phyloP scores from a whole-genome alignment of 2,113 vertebrate genomes.

The Ardeotis arabs region DNA sequence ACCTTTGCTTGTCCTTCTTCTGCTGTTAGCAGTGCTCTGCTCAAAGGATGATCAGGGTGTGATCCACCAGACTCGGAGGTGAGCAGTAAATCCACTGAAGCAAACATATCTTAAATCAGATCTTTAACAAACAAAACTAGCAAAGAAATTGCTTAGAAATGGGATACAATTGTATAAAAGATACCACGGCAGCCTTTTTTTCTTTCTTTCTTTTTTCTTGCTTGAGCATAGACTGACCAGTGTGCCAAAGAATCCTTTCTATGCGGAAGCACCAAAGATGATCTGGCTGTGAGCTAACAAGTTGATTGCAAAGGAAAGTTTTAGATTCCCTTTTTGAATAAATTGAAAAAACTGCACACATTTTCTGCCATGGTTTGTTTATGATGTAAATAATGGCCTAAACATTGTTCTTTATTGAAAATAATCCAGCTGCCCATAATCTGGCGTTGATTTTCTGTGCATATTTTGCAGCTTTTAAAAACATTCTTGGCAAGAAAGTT shows the following conservation, averaged over 20 bases:
- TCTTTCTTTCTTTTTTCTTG: not conserved
- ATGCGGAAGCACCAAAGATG: not conserved
- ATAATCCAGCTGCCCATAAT: not conserved
- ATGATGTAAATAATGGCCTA: not conserved
- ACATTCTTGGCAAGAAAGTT: not conserved
- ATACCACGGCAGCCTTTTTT: fast-evolving
- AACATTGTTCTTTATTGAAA: not conserved
- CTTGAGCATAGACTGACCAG: not conserved
- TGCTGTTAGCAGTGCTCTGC: not conserved
- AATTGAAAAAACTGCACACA: not conserved
- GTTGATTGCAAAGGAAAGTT: not conserved
- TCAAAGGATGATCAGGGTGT: not conserved
- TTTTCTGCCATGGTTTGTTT: conserved; percentile 25
- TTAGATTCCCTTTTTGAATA: not conserved
- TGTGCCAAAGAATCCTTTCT: not conserved
- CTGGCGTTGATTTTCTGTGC: conserved; percentile 27
- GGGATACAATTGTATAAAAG: not conserved
- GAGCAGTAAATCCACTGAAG: not conserved
- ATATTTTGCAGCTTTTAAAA: conserved; percentile 36
- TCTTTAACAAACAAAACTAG: not conserved
- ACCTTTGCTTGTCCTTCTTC: not conserved
- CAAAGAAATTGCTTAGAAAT: not conserved
- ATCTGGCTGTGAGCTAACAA: not conserved
- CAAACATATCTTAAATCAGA: not conserved
- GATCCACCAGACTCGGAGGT: not conserved